phyloP scores from a whole-genome alignment of 2,113 vertebrate species.

The Hippocampus guttulatus region DNA sequence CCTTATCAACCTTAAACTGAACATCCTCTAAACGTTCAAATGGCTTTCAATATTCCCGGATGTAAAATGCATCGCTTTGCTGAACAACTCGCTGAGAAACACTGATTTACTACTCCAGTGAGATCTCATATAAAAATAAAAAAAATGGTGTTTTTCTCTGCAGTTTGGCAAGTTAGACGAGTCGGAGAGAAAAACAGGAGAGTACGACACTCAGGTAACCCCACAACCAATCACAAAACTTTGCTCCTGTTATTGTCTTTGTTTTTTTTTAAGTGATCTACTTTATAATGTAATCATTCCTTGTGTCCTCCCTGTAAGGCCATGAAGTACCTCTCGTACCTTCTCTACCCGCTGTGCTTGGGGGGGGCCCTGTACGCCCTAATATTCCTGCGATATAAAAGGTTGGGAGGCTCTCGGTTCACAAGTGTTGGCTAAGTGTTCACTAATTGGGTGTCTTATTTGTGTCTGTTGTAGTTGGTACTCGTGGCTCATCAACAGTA shows the following conservation, averaged over 20 bases:
- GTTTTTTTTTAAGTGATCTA: not conserved
- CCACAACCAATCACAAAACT: not conserved
- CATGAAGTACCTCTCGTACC: slow-evolving; percentile 93
- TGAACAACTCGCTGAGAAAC: too few species aligned
- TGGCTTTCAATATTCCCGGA: too few species aligned
- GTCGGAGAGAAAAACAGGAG: slow-evolving; percentile 88
- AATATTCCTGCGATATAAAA: slow-evolving; percentile 91
- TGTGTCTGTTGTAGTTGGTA: slow-evolving; percentile 82
- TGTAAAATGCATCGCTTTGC: too few species aligned
- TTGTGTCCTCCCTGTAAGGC: slow-evolving; percentile 70
- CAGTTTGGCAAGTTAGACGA: slow-evolving; percentile 89
- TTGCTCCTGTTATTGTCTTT: not conserved
- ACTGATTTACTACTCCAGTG: too few species aligned
- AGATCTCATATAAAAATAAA: not conserved
- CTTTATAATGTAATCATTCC: not conserved
- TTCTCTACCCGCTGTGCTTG: slow-evolving; percentile 90
- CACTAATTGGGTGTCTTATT: not conserved
- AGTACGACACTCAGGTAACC: slow-evolving; percentile 90
- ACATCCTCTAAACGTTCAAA: too few species aligned
- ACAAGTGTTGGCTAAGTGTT: not conserved
- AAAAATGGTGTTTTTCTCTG: slow-evolving; percentile 5
- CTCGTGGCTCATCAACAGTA: slow-evolving; percentile 96
- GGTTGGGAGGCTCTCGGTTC: slow-evolving; percentile 63
- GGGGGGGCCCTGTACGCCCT: slow-evolving; percentile 89
- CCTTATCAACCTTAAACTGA: not conserved